Conservation (phyloP, 2,797 vertebrate species). For the Brotula barbata region DNA sequence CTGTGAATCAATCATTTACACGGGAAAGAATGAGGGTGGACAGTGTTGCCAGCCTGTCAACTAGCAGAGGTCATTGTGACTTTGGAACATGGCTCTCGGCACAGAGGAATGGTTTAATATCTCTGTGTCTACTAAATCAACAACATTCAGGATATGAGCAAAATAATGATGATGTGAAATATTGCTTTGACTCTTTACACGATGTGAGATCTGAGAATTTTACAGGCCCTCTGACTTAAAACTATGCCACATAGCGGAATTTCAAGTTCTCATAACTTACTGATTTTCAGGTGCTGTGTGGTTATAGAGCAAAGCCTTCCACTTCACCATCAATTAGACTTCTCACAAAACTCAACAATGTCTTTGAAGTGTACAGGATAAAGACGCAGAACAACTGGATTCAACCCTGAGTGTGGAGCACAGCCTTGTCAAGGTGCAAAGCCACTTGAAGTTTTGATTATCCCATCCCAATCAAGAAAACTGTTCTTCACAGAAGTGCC, state of each 20-base stretch:
- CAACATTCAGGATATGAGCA: no score
- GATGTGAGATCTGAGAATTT: constrained; percentile 27
- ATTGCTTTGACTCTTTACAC: not conserved
- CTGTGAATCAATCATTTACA: no score
- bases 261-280: constrained; percentile 29
- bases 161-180: no score
- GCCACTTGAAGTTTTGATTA: constrained; percentile 53
- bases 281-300: constrained; percentile 26
- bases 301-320: constrained; percentile 19
- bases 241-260: constrained; percentile 23
- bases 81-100: no score
- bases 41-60: no score
- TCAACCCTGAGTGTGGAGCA: constrained; percentile 15
- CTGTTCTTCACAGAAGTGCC: constrained; percentile 41
- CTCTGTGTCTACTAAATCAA: no score
- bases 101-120: no score
- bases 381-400: constrained; percentile 6
- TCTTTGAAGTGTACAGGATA: constrained; percentile 2
- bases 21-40: no score
- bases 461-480: constrained; percentile 60
- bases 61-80: no score
- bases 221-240: constrained; percentile 22
- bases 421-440: constrained; percentile 33
- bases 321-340: constrained; percentile 35
- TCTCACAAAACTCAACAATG: constrained; percentile 16